phyloP scores from a whole-genome alignment of 2,113 vertebrate species.

The Misgurnus anguillicaudatus region DNA sequence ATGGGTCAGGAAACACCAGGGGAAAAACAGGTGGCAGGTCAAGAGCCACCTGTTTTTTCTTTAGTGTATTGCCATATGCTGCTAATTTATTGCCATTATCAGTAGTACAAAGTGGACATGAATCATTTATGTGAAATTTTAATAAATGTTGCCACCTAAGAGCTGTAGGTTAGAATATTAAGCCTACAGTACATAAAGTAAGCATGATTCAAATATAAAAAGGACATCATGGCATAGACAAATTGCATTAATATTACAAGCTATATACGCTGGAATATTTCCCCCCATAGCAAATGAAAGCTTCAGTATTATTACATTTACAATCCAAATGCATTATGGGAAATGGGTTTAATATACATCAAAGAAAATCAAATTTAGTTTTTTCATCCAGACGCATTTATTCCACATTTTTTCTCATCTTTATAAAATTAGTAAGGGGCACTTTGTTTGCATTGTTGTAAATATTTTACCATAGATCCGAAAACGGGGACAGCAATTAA shows the following conservation, averaged over 20 bases:
- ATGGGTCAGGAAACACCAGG: background rate
- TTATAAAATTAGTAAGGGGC: slow-evolving; percentile 1
- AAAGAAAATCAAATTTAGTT: background rate
- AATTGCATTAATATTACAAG: background rate
- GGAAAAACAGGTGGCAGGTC: slow-evolving; percentile 19
- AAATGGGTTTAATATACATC: background rate
- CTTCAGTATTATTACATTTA: background rate
- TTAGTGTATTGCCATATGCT: slow-evolving; percentile 25
- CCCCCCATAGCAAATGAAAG: background rate
- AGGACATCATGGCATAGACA: slow-evolving; percentile 3
- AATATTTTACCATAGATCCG: background rate
- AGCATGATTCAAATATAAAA: background rate
- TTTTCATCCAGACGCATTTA: slow-evolving; percentile 1
- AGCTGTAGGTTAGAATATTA: background rate
- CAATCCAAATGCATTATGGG: background rate
- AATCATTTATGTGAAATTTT: slow-evolving; percentile 20
- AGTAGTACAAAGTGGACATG: slow-evolving; percentile 16
- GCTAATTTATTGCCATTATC: slow-evolving; percentile 9
- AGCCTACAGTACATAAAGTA: background rate
- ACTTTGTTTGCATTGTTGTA: slow-evolving; percentile 19
- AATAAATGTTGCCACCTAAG: background rate
- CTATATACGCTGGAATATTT: background rate
- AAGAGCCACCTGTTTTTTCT: slow-evolving; percentile 12
- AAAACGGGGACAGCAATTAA: slow-evolving; percentile 7
- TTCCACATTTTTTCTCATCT: background rate